Conservation (phyloP, 1,140 invertebrate species). For the Lordiphosa mommai region DNA sequence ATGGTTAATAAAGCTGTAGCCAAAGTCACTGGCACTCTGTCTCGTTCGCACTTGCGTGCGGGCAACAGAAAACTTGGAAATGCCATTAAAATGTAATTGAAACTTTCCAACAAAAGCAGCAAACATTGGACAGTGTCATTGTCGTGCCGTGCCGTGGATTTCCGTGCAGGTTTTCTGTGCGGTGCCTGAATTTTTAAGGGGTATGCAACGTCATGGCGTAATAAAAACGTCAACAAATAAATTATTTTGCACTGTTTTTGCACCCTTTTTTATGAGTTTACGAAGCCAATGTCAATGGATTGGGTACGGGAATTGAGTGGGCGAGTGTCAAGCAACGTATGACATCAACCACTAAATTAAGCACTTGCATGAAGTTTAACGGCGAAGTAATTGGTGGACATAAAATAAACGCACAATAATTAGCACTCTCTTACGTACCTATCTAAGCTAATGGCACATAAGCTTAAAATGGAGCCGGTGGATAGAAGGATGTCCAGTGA, state of each 20-base stretch:
- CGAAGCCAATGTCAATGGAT: slow-evolving; percentile 28
- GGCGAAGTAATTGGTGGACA: background rate
- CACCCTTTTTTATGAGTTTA: slow-evolving; percentile 53
- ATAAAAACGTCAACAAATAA: slow-evolving; percentile 66
- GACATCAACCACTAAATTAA: slow-evolving; percentile 47
- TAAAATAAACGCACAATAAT: background rate
- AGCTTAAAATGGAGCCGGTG: slow-evolving; percentile 89
- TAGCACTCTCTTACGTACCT: slow-evolving; percentile 73
- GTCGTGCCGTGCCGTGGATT: slow-evolving; percentile 2
- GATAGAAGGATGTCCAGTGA: slow-evolving; percentile 95
- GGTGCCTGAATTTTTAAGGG: slow-evolving; percentile 43
- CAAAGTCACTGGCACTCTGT: slow-evolving; percentile 14
- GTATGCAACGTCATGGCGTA: slow-evolving; percentile 36
- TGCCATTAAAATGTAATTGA: slow-evolving; percentile 79
- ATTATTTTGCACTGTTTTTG: slow-evolving; percentile 60
- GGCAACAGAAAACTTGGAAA: slow-evolving; percentile 66
- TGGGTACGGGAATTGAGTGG: background rate
- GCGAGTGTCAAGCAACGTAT: slow-evolving; percentile 14
- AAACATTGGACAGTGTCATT: slow-evolving; percentile 3
- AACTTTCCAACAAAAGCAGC: slow-evolving; percentile 62
- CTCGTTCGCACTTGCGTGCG: background rate
- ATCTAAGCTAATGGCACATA: slow-evolving; percentile 92
- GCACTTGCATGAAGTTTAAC: background rate
- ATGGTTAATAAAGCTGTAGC: slow-evolving; percentile 70
- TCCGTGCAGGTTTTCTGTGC: slow-evolving; percentile 15